Base-by-base conservation (phyloP, 2,113 vertebrate species). In the Daboia siamensis region DNA sequence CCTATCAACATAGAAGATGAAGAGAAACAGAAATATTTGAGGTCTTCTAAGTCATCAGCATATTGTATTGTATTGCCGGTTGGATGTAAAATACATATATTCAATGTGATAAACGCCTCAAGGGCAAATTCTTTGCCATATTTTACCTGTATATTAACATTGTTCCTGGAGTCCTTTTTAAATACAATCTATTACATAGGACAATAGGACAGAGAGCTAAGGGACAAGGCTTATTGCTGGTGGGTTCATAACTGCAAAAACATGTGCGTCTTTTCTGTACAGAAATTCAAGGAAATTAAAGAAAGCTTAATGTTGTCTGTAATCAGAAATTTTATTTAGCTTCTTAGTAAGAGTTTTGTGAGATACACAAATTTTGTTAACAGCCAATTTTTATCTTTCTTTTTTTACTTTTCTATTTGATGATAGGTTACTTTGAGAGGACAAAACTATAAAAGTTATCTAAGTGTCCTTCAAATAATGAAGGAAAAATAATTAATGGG, bases 1-100 rank as follows among this genome's bases (percentile, higher is more conserved):
- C 98, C 98, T 99, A 96, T 52, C 96, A 94, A 90, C 2, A 94
- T 0, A 48, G 64, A 96, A 95, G 29, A 39, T 13, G 0, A 95
- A 23, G 24, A 52, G 26, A 54, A n/a, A 91, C 5, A 12, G n/a
- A 48, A 61, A 84, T 0, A 0, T 20, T 26, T 1, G 33, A 5
- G 55, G 52, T 17, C 44, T 46, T 33, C 48, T 4, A 85, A 59
- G 20, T 23, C 51, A 93, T 80, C 29, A 0, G 0, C 52, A 87
- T 88, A 91, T 7, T 48, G 48, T 51, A 39, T 85, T 87, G 86
- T 44, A 1, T 0, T 90, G 86, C 59, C 44, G 13, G 23, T 54
- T 61, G 55, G 59, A 13, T 29, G 9, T 56, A 56, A 56, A 56
- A 56, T 20, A 56, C 55, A 56, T 56, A 21, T 56, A 56, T 20